phyloP scores from a whole-genome alignment of 2,113 vertebrate genomes.

The Gymnobelideus leadbeateri region DNA sequence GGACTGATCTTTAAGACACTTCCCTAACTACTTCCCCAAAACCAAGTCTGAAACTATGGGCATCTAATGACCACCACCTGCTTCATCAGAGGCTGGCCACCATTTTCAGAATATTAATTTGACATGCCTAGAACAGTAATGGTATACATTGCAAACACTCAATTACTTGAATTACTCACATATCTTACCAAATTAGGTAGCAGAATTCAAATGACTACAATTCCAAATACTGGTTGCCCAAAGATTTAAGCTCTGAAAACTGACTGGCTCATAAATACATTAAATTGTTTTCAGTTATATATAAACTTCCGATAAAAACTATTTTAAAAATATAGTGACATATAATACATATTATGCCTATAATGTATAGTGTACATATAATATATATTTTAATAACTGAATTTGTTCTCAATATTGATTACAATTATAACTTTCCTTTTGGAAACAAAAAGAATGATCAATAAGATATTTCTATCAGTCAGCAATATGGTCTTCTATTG shows the following conservation, averaged over 20 bases:
- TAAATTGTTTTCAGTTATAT: not conserved
- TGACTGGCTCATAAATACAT: not conserved
- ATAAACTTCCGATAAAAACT: constrained; percentile 8
- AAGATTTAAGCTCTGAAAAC: constrained; percentile 7
- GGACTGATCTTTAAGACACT: not conserved
- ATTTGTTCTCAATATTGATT: not conserved
- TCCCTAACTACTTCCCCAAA: not conserved
- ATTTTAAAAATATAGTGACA: not conserved
- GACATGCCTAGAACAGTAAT: not conserved
- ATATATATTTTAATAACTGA: too few relatives aligned
- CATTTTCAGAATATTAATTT: not conserved
- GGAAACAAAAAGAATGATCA: constrained; percentile 36
- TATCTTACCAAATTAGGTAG: not conserved
- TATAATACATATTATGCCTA: not conserved
- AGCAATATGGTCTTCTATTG: not conserved
- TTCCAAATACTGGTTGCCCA: not conserved
- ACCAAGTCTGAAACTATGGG: not conserved
- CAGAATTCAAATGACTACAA: not conserved
- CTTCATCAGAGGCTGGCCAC: not conserved
- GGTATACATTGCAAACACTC: not conserved
- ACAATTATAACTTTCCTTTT: constrained; percentile 31
- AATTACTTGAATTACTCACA: not conserved
- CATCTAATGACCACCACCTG: not conserved
- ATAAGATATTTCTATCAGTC: not conserved
- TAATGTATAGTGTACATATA: too few relatives aligned